Conservation (phyloP, 2,888 invertebrate genomes). For the Eupithecia tripunctaria region DNA sequence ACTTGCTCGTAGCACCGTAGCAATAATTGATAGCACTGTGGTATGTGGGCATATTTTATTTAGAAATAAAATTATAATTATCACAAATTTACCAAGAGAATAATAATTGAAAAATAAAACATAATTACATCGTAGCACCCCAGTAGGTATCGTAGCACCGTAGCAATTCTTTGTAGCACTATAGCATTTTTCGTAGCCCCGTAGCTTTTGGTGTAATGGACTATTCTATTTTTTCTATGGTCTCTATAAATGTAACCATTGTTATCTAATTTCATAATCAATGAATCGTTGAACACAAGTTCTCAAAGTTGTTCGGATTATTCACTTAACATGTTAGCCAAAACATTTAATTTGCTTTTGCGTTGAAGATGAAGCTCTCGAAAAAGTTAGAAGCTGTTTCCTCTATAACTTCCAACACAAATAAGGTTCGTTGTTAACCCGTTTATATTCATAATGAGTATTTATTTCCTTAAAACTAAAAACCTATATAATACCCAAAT, state of each 20-base stretch:
- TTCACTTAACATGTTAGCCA: neutral
- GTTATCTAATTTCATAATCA: constrained; percentile 34
- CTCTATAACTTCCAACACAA: too few species aligned
- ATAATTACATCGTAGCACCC: neutral
- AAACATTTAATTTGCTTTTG: neutral
- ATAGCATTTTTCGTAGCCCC: neutral
- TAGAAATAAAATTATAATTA: neutral
- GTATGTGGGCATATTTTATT: too few species aligned
- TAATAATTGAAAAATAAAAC: too few species aligned
- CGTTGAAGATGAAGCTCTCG: too few species aligned
- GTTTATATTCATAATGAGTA: too few species aligned
- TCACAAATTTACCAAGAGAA: neutral
- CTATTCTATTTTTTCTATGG: neutral
- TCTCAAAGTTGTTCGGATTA: constrained; percentile 9
- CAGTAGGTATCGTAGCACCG: neutral
- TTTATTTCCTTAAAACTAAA: too few species aligned
- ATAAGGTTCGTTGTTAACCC: too few species aligned
- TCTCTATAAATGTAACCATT: constrained; percentile 17
- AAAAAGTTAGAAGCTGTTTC: too few species aligned
- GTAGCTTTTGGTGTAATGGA: neutral
- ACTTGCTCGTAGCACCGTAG: too few species aligned
- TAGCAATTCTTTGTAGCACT: neutral
- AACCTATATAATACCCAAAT: too few species aligned
- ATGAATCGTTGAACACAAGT: constrained; percentile 9
- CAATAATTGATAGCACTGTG: too few species aligned